Evolutionary conservation across 2,888 invertebrate species (phyloP).

Genomic region (Limnephilus auricula): DNA sequence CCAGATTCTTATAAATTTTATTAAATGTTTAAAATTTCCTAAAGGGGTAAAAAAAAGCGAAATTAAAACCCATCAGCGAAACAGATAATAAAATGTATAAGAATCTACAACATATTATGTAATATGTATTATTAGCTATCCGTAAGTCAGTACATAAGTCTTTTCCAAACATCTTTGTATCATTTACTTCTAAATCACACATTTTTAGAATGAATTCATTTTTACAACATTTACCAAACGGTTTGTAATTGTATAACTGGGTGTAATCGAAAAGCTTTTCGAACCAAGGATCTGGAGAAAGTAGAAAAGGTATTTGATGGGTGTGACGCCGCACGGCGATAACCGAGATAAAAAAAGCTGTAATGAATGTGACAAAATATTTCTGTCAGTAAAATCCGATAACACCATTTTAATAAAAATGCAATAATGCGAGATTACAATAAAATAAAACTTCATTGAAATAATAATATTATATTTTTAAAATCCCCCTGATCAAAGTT

Average conservation of each 20-base stretch:
- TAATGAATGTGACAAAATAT: neutral
- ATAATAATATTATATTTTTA: no score
- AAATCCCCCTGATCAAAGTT: no score
- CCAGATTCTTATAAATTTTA: no score
- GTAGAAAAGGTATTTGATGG: neutral
- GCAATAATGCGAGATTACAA: neutral
- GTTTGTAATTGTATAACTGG: neutral
- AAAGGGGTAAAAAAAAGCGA: no score
- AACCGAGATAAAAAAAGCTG: neutral
- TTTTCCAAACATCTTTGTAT: neutral
- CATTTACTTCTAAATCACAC: neutral
- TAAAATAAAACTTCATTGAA: neutral
- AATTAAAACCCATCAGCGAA: no score
- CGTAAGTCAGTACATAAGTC: no score
- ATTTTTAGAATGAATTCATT: neutral
- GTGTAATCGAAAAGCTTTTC: neutral
- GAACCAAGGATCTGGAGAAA: neutral
- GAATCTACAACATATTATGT: no score
- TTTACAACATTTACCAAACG: neutral
- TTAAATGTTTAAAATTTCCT: no score
- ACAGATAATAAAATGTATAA: no score
- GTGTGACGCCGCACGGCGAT: neutral
- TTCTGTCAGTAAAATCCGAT: neutral
- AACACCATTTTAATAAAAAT: neutral
- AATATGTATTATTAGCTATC: no score